Evolutionary conservation across 2,113 vertebrate species (phyloP).

Genomic region (Vireo altiloquus): DNA sequence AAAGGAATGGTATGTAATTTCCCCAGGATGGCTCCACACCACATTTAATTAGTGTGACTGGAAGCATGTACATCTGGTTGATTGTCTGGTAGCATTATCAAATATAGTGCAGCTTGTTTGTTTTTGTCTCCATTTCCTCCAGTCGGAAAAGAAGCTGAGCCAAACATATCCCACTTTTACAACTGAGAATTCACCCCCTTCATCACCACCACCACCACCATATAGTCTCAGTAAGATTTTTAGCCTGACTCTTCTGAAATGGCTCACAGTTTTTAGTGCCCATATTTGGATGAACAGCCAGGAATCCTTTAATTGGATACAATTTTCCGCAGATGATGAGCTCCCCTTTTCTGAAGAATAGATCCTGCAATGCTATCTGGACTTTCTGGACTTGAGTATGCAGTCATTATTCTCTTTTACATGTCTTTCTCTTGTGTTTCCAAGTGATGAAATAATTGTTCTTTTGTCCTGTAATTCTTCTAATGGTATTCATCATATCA

Average conservation of each 20-base stretch:
- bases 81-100: conserved; percentile 26
- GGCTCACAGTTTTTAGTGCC: neutral
- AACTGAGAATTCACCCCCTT: neutral
- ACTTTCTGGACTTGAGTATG: neutral
- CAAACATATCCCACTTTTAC: neutral
- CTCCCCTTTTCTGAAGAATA: neutral
- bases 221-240: neutral
- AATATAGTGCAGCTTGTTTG: neutral
- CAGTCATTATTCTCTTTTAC: neutral
- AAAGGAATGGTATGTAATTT: neutral
- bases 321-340: neutral
- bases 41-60: conserved; percentile 38
- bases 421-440: neutral
- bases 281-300: neutral
- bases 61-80: neutral
- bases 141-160: neutral
- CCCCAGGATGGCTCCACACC: conserved; percentile 15
- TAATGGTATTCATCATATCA: neutral
- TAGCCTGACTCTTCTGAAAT: neutral
- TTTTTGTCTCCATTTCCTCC: neutral
- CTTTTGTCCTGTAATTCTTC: neutral
- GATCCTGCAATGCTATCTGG: neutral
- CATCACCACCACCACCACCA: no score
- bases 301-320: neutral
- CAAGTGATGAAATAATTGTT: neutral